Base-by-base conservation (phyloP, 2,113 vertebrate species). In the Sus scrofa region DNA sequence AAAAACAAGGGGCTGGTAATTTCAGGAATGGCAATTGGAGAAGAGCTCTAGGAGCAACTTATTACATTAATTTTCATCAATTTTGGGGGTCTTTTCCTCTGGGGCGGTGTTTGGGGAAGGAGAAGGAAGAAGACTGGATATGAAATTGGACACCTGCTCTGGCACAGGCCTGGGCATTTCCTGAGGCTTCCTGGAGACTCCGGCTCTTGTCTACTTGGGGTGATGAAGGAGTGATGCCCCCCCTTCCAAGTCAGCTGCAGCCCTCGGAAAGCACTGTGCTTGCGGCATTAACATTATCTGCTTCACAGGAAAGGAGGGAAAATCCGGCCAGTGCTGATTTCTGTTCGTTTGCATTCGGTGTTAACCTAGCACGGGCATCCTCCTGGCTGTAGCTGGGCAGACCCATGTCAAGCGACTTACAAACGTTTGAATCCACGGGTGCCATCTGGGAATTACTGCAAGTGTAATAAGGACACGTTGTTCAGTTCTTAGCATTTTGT, bases 401-500 rank as follows among this genome's bases (percentile, higher is more conserved):
- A 78, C 62, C 71, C 75, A 65, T 3, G 60, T 67, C 68, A 52
- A 89, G 74, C 81, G 83, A 37, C 75, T 86, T 65, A 71, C 22
- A 67, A 18, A 95, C 14, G 52, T 63, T 54, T 54, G 58, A 68
- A 37, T 75, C 83, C n/a, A 24, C 83, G 30, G 12, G 1, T 26
- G 30, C 26, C 44, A 0, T 89, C 79, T 89, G 71, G 89, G n/a
- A 91, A 89, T 70, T 10, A 75, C 32, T 62, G 30, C 71, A 60
- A 24, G 6, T 52, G 16, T 75, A 93, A 85, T 62, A 89, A 91
- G 34, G 86, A 67, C 37, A 26, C 58, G n/a, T 89, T 91, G 63
- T 93, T 97, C 22, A 2, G 10, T 78, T 78, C 73, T 70, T n/a
- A 86, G 79, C 63, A 68, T 56, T 78, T 74, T 81, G 94, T 62